These are phyloP conservation scores for Pseudococcus viburni DNA, from an alignment of 2,888 invertebrate species.

Conservation along the genomic window DNA sequence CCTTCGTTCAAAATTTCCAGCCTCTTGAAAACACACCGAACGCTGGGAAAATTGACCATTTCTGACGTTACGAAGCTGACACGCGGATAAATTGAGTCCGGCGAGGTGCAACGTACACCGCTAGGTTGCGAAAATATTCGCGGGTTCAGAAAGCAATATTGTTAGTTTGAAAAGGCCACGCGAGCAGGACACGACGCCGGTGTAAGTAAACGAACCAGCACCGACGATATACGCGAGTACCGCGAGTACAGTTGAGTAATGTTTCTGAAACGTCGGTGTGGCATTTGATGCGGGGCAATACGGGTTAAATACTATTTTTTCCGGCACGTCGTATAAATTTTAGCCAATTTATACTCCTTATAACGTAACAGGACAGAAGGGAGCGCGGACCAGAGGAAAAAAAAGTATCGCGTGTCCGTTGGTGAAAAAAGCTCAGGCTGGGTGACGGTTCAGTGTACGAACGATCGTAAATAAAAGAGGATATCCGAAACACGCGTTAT, in stretches of 20 bases:
- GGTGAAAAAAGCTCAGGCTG: background rate
- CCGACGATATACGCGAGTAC: background rate
- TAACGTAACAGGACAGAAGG: no score
- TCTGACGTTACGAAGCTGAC: background rate
- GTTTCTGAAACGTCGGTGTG: conserved; percentile 6
- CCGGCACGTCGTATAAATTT: conserved; percentile 17
- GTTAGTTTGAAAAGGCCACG: background rate
- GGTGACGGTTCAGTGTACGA: background rate
- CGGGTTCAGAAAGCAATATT: background rate
- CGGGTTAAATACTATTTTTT: conserved; percentile 22
- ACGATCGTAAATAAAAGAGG: conserved; percentile 21
- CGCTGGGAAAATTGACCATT: background rate
- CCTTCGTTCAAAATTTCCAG: no score
- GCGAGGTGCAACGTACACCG: no score
- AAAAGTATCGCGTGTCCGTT: background rate
- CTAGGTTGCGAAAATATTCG: background rate
- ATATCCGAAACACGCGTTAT: conserved; percentile 15
- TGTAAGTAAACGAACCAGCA: no score
- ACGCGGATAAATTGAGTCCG: background rate
- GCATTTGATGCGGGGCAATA: conserved; percentile 16
- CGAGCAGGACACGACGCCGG: background rate
- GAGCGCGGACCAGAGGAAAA: background rate
- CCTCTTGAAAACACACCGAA: background rate
- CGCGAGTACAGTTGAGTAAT: background rate
- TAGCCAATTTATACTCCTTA: conserved; percentile 16